Base-by-base conservation (phyloP, 2,113 vertebrate genomes). In the Hoplias malabaricus region DNA sequence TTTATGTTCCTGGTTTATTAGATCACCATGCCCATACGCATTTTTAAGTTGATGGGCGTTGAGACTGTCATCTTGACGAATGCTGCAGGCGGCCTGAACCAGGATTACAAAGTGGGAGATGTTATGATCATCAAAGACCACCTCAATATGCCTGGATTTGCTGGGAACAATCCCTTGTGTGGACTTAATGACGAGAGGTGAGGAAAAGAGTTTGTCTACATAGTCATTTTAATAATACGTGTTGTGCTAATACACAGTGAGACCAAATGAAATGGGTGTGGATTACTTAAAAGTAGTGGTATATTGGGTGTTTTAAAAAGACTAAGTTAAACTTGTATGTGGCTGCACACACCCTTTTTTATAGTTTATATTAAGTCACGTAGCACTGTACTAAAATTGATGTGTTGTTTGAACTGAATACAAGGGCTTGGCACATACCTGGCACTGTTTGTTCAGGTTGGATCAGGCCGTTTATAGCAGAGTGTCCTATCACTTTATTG, bases 51-150 rank as follows among this genome's bases (percentile, higher is more conserved):
- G 54, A 82, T 99, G 68, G 95, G 95, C 0, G 95, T 99, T 54
- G 84, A 96, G 80, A 93, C 92, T 0, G 86, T 98, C 78, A 90
- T 99, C 61, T 89, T 98, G 83, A 98, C 96, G 65, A 99, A 98
- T 27, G 95, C 96, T 13, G 96, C 97, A 0, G 96, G 96, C 25
- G 97, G 95, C 0, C 90, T 99, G 68, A 98, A 98, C 65, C 92
- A 94, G 63, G 92, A 93, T 7, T 98, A 93, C 78, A 95, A 95
- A n/a, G 95, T 96, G 12, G 96, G 96, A 4, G 97, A 98, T 80
- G 83, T 98, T 81, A 98, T 98, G 97, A 84, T 98, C 82, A 94
- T 99, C 14, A 94, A 93, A 65, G 97, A 99, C 82, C 96, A 98
- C 87, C 91, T 98, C 82, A 96, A 96, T 86, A 76, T 95, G 27